Base-by-base conservation (phyloP, 2,888 invertebrate genomes). In the Folsomia candida region DNA sequence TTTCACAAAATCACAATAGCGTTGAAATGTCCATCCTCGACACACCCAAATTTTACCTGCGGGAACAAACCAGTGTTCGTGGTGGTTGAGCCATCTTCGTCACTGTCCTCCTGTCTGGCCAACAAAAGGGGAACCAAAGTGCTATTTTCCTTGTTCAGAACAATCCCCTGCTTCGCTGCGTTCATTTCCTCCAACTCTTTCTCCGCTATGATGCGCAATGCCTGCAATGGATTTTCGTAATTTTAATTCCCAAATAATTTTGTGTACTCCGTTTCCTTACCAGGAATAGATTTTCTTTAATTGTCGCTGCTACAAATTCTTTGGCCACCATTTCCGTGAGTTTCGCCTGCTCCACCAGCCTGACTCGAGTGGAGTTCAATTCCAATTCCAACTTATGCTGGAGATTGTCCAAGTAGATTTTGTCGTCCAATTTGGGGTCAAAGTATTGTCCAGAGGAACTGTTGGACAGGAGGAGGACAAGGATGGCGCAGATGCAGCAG, bases 261-360 rank as follows among this genome's bases (percentile, higher is more conserved):
- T 62, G 24, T n/a, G 37, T 51, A 37, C 60, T 62, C 22, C 9
- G 37, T 59, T n/a, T 26, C 60, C 66, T 57, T 18, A 69, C 22
- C 27, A 26, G 29, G 60, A 80, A 80, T 20, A 80, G 68, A 68
- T 80, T 80, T 62, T 77, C 74, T 25, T 78, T 80, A 1, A 80
- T 22, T 67, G 76, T 75, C 1, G 80, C 78, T 2, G 76, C 78
- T n/a, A 79, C 78, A 71, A 76, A 80, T 29, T 74, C 66, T 26
- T 70, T 57, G 1, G 80, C 75, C 0, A 76, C 37, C 18, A 60
- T 54, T 67, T 78, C 76, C 47, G 78, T 70, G 22, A 74, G 54
- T 37, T 70, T 68, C 6, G 79, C 78, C 29, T 80, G 76, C 1
- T 68, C 67, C 0, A 74, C 61, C n/a, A 80, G 72, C 25, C 73